These are phyloP conservation scores for Caenorhabditis imperialis DNA, from an alignment of 2,888 invertebrate genomes.

Conservation along the genomic window DNA sequence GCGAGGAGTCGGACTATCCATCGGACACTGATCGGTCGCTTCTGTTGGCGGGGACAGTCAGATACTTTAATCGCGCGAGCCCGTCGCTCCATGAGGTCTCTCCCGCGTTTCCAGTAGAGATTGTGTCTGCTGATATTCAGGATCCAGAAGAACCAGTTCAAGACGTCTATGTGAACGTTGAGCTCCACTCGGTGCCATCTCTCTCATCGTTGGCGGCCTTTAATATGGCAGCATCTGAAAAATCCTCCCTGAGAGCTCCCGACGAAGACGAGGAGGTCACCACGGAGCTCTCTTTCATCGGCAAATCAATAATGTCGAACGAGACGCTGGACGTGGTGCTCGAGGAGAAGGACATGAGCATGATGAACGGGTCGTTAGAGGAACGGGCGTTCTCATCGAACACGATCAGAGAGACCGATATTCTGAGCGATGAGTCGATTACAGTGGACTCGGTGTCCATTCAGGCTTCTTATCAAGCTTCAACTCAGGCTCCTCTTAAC, in stretches of 20 bases:
- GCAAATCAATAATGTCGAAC: conserved; percentile 34
- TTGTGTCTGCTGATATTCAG: conserved; percentile 22
- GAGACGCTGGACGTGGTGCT: conserved; percentile 62
- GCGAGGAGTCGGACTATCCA: conserved; percentile 72
- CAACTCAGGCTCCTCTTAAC: conserved; percentile 3
- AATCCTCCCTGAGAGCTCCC: conserved; percentile 25
- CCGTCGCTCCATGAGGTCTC: conserved; percentile 42
- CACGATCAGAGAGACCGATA: conserved; percentile 69
- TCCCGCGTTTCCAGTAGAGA: conserved; percentile 34
- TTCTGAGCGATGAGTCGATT: conserved; percentile 64
- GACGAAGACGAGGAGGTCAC: conserved; percentile 48
- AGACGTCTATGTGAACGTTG: conserved; percentile 63
- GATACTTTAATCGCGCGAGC: conserved; percentile 54
- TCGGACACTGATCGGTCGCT: conserved; percentile 70
- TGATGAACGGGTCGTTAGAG: conserved; percentile 58
- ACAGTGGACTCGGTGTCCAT: conserved; percentile 29
- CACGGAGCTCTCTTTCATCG: conserved; percentile 41
- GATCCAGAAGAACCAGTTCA: conserved; percentile 29
- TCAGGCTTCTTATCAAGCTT: conserved; percentile 16
- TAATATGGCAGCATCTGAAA: conserved; percentile 23
- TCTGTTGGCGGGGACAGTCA: conserved; percentile 61
- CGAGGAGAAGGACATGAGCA: conserved; percentile 64
- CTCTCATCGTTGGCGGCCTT: conserved; percentile 47
- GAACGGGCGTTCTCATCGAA: conserved; percentile 39
- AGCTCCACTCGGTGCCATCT: conserved; percentile 50